A percentile compares a stretch with the other conserved stretches of the same genome.
phyloP scores from a whole-genome alignment of 92 coral and sea anemone species.

The Phymanthus crucifer region DNA sequence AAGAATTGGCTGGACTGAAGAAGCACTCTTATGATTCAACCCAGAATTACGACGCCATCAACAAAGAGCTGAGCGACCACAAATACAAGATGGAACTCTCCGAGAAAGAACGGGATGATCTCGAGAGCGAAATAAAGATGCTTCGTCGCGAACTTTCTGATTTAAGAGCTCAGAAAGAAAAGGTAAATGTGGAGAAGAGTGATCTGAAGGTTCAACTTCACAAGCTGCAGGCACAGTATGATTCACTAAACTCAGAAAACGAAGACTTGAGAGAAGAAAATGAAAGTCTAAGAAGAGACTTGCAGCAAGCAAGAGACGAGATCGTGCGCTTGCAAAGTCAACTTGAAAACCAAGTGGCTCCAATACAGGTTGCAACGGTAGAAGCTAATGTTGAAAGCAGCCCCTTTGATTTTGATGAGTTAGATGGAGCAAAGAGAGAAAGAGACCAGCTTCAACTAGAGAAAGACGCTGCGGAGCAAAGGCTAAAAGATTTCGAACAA shows the following conservation, averaged over 20 bases:
- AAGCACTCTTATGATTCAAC: conserved; percentile 68
- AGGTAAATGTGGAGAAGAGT: conserved; percentile 60
- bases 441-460: conserved; percentile 67
- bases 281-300: conserved; percentile 60
- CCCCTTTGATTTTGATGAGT: conserved; percentile 73
- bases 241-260: conserved; percentile 54
- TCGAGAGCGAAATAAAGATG: conserved; percentile 65
- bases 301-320: conserved; percentile 59
- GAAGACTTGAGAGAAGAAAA: conserved; percentile 64
- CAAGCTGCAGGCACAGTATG: conserved; percentile 57
- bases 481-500: conserved; percentile 48
- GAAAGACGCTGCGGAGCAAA: conserved; percentile 57
- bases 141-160: conserved; percentile 72
- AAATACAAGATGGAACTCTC: conserved; percentile 54
- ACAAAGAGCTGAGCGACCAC: conserved; percentile 58
- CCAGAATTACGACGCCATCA: conserved; percentile 53
- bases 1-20: conserved; percentile 63
- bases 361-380: conserved; percentile 66
- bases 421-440: conserved; percentile 77
- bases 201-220: conserved; percentile 68
- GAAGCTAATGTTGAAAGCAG: conserved; percentile 61
- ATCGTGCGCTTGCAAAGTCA: conserved; percentile 44
- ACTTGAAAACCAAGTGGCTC: conserved; percentile 52
- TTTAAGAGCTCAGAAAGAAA: conserved; percentile 63
- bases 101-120: conserved; percentile 68